Evolutionary conservation across 2,113 vertebrate genomes (phyloP).

Genomic region (Genyomyrus donnyi): DNA sequence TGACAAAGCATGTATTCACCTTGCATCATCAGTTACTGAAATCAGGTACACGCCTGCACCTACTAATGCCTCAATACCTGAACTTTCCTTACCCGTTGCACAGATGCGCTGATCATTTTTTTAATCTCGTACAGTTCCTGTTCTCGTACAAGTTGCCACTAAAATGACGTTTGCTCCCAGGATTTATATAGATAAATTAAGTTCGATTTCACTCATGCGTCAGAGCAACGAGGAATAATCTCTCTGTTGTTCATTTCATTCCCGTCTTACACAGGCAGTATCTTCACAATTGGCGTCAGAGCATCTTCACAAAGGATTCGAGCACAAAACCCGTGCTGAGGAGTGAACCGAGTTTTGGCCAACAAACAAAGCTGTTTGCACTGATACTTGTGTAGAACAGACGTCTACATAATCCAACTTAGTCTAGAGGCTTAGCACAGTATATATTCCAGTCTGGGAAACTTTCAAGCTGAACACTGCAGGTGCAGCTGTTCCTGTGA

Average conservation of each 20-base stretch:
- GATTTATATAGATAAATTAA: background rate
- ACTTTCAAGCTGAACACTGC: background rate
- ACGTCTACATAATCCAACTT: background rate
- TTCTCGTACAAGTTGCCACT: background rate
- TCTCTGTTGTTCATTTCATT: background rate
- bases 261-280: background rate
- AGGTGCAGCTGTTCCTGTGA: background rate
- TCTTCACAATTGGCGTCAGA: background rate
- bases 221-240: background rate
- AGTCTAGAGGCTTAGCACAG: background rate
- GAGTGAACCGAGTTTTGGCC: background rate
- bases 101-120: background rate
- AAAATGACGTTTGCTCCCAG: background rate
- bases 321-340: background rate
- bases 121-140: background rate
- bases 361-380: background rate
- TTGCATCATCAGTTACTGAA: background rate
- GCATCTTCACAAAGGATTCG: background rate
- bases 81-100: background rate
- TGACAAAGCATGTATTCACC: background rate
- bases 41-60: background rate
- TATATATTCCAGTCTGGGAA: background rate
- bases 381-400: background rate
- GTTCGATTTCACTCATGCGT: background rate
- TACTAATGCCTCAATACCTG: background rate